Evolutionary conservation across 2,797 vertebrate genomes (phyloP), one percentile per base, ranked within the genome.

Genomic region (Melopsittacus undulatus): DNA sequence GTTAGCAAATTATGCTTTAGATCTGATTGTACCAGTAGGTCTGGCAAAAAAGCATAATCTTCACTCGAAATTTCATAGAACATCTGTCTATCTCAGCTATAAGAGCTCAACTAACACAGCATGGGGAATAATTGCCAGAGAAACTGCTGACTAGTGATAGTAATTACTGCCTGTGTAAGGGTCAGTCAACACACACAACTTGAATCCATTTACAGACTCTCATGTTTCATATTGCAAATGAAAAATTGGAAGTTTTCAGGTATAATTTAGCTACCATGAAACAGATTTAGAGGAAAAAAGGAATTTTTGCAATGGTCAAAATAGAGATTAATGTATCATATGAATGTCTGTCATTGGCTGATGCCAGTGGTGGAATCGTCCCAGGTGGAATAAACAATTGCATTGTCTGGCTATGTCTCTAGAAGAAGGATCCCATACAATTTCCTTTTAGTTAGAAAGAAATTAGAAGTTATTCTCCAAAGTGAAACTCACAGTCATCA

Each of bases 121-220:
- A 34, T 5, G 2, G 43, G 43, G 69, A 66, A 43, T 30, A 76
- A 80, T 51, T 69, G 70, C 30, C 43, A 82, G 51, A 73, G 42
- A 87, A 95, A 94, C 83, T 84, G 85, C 20, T 43, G n/a, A n/a
- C 54, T 30, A 11, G 19, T 30, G 19, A 88, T 87, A 77, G 34
- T 73, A 93, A 95, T 92, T 91, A 52, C 69, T 93, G 27, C n/a
- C 34, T 68, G 6, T 16, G 22, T 26, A 87, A 82, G 48, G 85
- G 56, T 96, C 78, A 90, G 94, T 88, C 81, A 95, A 79, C 86
- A 92, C 70, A 67, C 11, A 36, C 82, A 95, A 86, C 73, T 82
- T 70, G 48, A 90, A 61, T 80, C 92, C 93, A 93, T 92, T 78
- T 69, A 68, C 57, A 91, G 30, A 63, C 51, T 94, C 26, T 51